Conservation (phyloP, 2,797 vertebrate species). For the Pseudochirops cupreus region DNA sequence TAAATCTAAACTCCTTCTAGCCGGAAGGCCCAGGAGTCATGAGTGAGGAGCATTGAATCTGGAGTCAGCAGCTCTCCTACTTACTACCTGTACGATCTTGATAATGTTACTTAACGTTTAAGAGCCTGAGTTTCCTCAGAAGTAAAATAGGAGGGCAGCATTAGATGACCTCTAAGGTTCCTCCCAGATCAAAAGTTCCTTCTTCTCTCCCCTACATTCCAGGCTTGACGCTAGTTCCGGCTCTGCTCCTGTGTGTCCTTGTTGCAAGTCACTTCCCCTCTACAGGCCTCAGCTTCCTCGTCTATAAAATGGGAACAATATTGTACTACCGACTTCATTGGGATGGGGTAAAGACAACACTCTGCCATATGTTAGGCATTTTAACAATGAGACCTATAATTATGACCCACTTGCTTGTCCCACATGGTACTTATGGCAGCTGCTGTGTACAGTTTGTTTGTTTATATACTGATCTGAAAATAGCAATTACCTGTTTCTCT, state of each 20-base stretch:
- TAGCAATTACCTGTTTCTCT: constrained; percentile 93
- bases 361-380: background rate
- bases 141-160: too few relatives aligned
- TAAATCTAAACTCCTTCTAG: too few relatives aligned
- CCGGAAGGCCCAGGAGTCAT: too few relatives aligned
- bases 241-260: background rate
- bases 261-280: background rate
- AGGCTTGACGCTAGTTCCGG: background rate
- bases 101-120: too few relatives aligned
- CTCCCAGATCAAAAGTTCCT: background rate
- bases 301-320: background rate
- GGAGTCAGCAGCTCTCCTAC: too few relatives aligned
- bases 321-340: background rate
- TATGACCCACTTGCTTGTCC: background rate
- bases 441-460: background rate
- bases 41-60: too few relatives aligned
- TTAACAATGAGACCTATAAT: background rate
- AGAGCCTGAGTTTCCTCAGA: too few relatives aligned
- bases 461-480: background rate
- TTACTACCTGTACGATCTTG: too few relatives aligned
- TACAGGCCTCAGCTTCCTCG: background rate
- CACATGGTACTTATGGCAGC: background rate
- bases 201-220: background rate
- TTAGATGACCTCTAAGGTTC: background rate
- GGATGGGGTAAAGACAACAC: background rate